A percentile compares a stretch with the other conserved stretches of the same genome.
Evolutionary conservation across 2,113 vertebrate species (phyloP).

Genomic region (Plestiodon gilberti): DNA sequence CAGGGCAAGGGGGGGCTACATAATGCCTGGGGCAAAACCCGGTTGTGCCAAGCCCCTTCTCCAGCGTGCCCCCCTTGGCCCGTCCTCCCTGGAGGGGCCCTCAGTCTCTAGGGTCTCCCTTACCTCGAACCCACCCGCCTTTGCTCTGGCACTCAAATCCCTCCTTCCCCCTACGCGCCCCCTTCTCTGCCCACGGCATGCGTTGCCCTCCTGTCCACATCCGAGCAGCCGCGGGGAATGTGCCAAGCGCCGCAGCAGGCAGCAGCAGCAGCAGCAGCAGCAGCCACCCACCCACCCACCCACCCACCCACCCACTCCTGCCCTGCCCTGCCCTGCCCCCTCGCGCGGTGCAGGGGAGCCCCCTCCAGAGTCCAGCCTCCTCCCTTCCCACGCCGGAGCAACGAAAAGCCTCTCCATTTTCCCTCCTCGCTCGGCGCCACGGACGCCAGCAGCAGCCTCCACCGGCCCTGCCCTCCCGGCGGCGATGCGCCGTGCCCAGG

Average conservation of each 20-base stretch:
- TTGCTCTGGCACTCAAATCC: neutral
- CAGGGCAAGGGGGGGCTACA: neutral
- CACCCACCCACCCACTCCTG: neutral
- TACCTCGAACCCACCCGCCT: neutral
- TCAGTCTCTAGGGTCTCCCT: neutral
- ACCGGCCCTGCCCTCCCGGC: constrained; percentile 37
- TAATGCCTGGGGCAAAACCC: neutral
- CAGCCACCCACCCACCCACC: neutral
- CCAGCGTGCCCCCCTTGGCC: neutral
- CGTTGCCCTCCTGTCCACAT: neutral
- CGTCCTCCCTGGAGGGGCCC: neutral
- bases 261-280: no score
- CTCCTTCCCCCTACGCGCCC: neutral
- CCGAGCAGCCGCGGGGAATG: neutral
- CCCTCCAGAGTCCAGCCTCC: neutral
- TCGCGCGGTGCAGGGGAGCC: neutral
- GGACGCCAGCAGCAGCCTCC: constrained; percentile 40
- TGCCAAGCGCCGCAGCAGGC: neutral
- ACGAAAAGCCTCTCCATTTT: neutral
- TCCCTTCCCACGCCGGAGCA: no score
- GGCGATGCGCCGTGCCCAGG: no score
- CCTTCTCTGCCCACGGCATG: neutral
- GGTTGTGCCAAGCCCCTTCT: neutral
- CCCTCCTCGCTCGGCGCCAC: neutral
- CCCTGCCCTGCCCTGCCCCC: neutral